These are phyloP conservation scores for Caranx ignobilis DNA, from an alignment of 2,113 vertebrate species.

Conservation along the genomic window DNA sequence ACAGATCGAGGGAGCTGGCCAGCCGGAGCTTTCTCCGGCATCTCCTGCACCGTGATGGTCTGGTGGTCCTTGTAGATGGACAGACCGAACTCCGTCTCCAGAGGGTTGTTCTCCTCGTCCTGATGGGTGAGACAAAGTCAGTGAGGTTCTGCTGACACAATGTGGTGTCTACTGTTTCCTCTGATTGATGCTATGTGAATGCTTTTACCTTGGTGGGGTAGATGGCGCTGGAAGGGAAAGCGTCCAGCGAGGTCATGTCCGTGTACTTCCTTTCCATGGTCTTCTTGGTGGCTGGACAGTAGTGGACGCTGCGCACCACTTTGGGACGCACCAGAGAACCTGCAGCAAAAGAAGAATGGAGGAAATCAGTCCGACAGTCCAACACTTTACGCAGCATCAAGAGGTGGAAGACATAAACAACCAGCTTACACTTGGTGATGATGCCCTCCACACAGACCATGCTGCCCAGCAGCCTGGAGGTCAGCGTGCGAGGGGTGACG, in stretches of 20 bases:
- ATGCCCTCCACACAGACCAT: slow-evolving; percentile 98
- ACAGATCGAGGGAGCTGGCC: slow-evolving; percentile 98
- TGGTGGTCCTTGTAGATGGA: slow-evolving; percentile 97
- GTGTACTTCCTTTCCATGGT: slow-evolving; percentile 95
- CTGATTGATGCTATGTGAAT: background rate
- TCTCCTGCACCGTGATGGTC: slow-evolving; percentile 97
- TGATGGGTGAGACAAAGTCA: slow-evolving; percentile 45
- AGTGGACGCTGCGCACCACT: slow-evolving; percentile 96
- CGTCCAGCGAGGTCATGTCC: slow-evolving; percentile 94
- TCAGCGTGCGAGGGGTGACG: slow-evolving; percentile 93
- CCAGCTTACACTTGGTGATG: slow-evolving; percentile 93
- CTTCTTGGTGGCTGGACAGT: slow-evolving; percentile 97
- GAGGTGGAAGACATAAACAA: background rate
- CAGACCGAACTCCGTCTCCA: slow-evolving; percentile 96
- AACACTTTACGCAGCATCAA: too few species aligned
- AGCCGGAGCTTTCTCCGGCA: slow-evolving; percentile 97
- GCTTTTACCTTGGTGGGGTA: slow-evolving; percentile 95
- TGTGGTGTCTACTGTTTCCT: background rate
- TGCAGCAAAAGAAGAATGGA: slow-evolving; percentile 47
- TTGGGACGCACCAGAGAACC: slow-evolving; percentile 97
- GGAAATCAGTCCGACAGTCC: background rate
- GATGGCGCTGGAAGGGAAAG: slow-evolving; percentile 92
- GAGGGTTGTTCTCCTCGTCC: slow-evolving; percentile 98
- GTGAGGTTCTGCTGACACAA: background rate
- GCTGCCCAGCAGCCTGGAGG: slow-evolving; percentile 92